Percentiles rank a stretch among this genome's conserved stretches.
Evolutionary conservation across 2,113 vertebrate species (phyloP).

Genomic region (Xerus inauris): DNA sequence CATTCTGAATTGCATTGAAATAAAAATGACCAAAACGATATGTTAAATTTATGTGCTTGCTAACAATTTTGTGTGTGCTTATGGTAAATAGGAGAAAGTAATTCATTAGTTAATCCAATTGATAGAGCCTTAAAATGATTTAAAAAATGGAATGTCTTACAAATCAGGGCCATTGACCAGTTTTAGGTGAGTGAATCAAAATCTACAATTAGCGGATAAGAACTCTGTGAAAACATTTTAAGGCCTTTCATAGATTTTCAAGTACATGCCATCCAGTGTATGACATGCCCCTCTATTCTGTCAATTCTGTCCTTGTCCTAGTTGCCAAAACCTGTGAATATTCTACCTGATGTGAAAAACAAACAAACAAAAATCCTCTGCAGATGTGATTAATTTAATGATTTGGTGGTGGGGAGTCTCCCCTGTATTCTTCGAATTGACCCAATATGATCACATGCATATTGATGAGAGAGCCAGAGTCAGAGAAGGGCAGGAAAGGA

Average conservation of each 20-base stretch:
- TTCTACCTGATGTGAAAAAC: neutral
- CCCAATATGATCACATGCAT: neutral
- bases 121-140: neutral
- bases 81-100: neutral
- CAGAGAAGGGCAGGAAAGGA: neutral
- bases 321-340: neutral
- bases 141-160: neutral
- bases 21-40: neutral
- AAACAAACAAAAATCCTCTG: too few relatives aligned
- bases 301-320: neutral
- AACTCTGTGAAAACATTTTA: neutral
- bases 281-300: neutral
- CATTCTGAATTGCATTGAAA: neutral
- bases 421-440: neutral
- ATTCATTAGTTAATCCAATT: neutral
- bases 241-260: neutral
- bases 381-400: neutral
- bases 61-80: neutral
- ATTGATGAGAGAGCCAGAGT: neutral
- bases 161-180: neutral
- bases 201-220: neutral
- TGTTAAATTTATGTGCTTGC: neutral
- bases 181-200: neutral
- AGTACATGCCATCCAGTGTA: rapidly evolving
- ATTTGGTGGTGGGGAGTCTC: neutral